Evolutionary conservation across 2,888 invertebrate genomes (phyloP), one percentile per base, ranked within the genome.

Genomic region (Tanypteryx hageni): DNA sequence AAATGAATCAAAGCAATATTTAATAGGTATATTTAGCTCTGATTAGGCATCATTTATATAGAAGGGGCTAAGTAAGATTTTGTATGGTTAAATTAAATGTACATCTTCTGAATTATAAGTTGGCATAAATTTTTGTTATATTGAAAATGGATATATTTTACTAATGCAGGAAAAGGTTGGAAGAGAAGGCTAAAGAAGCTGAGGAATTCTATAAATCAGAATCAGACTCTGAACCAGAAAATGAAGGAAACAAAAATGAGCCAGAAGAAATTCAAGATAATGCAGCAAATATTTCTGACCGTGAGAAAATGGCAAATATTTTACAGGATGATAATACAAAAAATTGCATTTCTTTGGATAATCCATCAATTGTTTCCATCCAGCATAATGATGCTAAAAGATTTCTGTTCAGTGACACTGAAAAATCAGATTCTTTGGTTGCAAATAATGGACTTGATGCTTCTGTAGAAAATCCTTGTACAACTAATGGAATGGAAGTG

Each of bases 181-280:
- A 97, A 94, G 96, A 97, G 94, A 96, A 97, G 92, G 97, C 97
- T 94, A 97, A 97, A 94, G 97, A 97, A 95, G 97, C 97, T 92
- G 96, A 97, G 94, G 96, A 97, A 94, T 96, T 98, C 94, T 98
- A 97, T 94, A 97, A 97, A 95, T 97, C 97, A 93, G 97, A 97
- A 93, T 94, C 94, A 4, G 96, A 96, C 93, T 96, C 96, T 93
- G 96, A 96, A 18, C 96, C 96, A 93, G 92, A 93, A 56, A 93
- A 93, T 76, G 93, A 31, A 58, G 92, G 92, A 18, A 7, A 59
- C 22, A 59, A 57, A 2, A 92, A 11, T 31, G 57, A 56, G 31
- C 14, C 57, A n/a, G 92, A 27, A 59, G 76, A 76, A 76, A 22
- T 27, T 4, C n/a, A 76, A 76, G 76, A 27, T 4, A 27, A 22